Evolutionary conservation across 2,888 invertebrate genomes (phyloP), one percentile per base, ranked within the genome.

Genomic region (Pyrgus malvae): DNA sequence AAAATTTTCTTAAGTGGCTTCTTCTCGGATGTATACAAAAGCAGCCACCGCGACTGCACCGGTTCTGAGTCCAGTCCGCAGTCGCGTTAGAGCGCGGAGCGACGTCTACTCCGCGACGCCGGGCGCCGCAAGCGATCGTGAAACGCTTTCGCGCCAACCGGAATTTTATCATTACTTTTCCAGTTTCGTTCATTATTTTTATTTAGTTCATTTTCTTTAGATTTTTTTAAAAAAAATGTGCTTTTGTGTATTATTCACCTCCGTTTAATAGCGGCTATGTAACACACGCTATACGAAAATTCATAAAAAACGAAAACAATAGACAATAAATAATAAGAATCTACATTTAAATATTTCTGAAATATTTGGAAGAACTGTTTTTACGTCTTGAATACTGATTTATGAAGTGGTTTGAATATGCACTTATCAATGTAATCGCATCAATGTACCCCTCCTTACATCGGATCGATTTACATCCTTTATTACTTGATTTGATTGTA

Each of bases 31-130:
- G 8, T 37, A 27, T 2, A 19, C 17, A 19, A 44, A 31, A 9
- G 8, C n/a, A 17, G 19, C 37, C 37, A n/a, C 16, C 37, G 9
- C 11, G 16, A 16, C 35, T 37, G n/a, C 17, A 37, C 9, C 12
- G 6, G 49, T 46, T 44, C 35, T 51, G 41, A 19, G 46, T 14
- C 53, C 83, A 83, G 85, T 86, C 67, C 64, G 69, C 69, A 58
- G 59, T 69, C 73, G 76, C 72, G 61, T 57, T 61, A 76, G 74
- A 71, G 64, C 72, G 82, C 75, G 76, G 72, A 62, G 69, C 63
- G 76, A 84, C 85, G 86, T 78, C 54, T 65, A 59, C 60, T 58
- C 58, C 64, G 72, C 60, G 58, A 54, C 57, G 37, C 54, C 57
- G 58, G 53, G 46, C 55, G 41, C 38, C 42, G 56, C 40, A 11